phyloP scores from a whole-genome alignment of 2,888 invertebrate species.

The Carabus problematicus region DNA sequence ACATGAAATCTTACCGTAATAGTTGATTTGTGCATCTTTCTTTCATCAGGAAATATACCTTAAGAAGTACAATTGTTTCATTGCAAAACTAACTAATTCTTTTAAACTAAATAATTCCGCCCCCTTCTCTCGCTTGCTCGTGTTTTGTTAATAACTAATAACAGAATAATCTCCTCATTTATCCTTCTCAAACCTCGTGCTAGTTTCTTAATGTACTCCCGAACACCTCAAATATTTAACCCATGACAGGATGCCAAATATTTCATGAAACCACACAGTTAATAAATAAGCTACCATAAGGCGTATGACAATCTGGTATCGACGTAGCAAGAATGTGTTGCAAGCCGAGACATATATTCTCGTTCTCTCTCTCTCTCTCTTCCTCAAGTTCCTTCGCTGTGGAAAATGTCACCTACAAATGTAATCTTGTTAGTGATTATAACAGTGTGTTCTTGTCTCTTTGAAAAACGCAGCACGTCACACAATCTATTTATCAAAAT shows the following conservation, averaged over 20 bases:
- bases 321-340: neutral
- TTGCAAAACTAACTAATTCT: too few species aligned
- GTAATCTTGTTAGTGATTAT: conserved; percentile 34
- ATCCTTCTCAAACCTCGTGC: too few species aligned
- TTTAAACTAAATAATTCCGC: too few species aligned
- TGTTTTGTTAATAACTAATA: too few species aligned
- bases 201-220: too few species aligned
- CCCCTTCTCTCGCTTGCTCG: too few species aligned
- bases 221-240: neutral
- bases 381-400: too few species aligned
- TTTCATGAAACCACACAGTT: neutral
- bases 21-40: too few species aligned
- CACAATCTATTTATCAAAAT: conserved; percentile 42
- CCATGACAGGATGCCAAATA: neutral
- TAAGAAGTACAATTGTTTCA: too few species aligned
- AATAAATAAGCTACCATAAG: too few species aligned
- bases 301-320: neutral
- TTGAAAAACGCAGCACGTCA: conserved; percentile 37
- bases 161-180: too few species aligned
- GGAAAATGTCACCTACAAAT: conserved; percentile 15
- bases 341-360: conserved; percentile 1
- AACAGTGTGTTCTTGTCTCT: conserved; percentile 21
- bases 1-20: neutral
- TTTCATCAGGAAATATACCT: too few species aligned
- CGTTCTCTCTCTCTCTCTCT: neutral